Conservation (phyloP, 2,888 invertebrate genomes). For the Sepiola atlantica region DNA sequence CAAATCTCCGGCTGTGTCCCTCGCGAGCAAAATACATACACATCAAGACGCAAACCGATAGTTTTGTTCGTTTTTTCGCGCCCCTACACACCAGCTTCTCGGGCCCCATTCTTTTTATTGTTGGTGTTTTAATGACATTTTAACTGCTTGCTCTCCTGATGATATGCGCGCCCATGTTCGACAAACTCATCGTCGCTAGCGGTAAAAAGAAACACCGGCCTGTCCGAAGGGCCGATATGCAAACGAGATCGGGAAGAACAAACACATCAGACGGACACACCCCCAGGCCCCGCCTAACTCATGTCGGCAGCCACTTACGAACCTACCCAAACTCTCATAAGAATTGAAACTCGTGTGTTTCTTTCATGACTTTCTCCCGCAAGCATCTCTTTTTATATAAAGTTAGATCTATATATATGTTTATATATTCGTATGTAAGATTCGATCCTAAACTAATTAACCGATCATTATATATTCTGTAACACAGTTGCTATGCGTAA, state of each 20-base stretch:
- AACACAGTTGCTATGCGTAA: too few species aligned
- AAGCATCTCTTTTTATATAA: too few species aligned
- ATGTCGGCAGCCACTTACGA: too few species aligned
- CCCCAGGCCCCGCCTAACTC: neutral
- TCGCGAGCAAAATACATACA: neutral
- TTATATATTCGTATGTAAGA: too few species aligned
- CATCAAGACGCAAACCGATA: neutral
- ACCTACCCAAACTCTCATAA: too few species aligned
- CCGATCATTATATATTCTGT: too few species aligned
- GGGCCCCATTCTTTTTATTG: neutral
- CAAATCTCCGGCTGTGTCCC: neutral
- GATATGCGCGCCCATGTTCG: neutral
- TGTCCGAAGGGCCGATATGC: constrained; percentile 19
- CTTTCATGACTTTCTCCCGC: too few species aligned
- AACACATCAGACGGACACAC: neutral
- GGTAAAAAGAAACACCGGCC: neutral
- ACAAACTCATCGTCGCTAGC: constrained; percentile 18
- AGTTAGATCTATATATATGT: too few species aligned
- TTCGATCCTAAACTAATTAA: too few species aligned
- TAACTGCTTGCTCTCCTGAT: neutral
- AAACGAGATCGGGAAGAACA: neutral
- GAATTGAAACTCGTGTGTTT: too few species aligned
- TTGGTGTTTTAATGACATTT: neutral
- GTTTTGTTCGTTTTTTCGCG: neutral
- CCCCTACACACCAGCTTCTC: neutral